Base-by-base conservation (phyloP, 2,888 invertebrate genomes). In the Catonia carolina region DNA sequence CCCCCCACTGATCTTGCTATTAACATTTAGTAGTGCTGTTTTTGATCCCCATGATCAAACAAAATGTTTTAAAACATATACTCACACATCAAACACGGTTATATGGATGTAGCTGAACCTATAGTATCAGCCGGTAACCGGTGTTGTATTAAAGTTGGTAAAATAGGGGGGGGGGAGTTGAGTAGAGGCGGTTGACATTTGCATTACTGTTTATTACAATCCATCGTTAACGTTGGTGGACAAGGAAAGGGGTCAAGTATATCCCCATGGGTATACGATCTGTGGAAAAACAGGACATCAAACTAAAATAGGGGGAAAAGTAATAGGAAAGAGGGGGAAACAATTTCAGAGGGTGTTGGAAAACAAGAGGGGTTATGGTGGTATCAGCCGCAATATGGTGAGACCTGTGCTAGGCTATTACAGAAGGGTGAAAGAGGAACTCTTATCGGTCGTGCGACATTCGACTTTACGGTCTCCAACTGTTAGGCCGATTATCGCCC, bases 341-440 rank as follows among this genome's bases (percentile, higher is more conserved):
- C 7, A 42, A 23, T 12, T 20, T 27, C 27, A 27, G 27, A 27
- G 27, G 27, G 27, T 27, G 27, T 27, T 27, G 27, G 27, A 27
- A 23, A 14, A 37, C 23, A 18, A 15, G 14, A 17, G 27, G 45
- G 23, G 45, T 20, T 22, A 27, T 22, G 45, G 45, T 45, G 27
- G 45, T 45, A 23, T 45, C 45, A 27, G 27, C 45, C 45, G 27
- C 45, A 45, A 45, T 45, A 45, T 45, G 45, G 45, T 45, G 45
- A 45, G 22, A 45, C 45, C 45, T 45, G n/a, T n/a, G 45, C 27
- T 27, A 23, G 45, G 23, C 22, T 27, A 22, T 42, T 22, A 42
- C 42, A n/a, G 2, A 20, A 12, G 22, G 45, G 14, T 2, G 15
- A n/a, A 45, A 10, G 18, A 27, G 45, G 23, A 22, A 27, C 45